phyloP scores from a whole-genome alignment of 2,113 vertebrate genomes.

The Ochotona princeps region DNA sequence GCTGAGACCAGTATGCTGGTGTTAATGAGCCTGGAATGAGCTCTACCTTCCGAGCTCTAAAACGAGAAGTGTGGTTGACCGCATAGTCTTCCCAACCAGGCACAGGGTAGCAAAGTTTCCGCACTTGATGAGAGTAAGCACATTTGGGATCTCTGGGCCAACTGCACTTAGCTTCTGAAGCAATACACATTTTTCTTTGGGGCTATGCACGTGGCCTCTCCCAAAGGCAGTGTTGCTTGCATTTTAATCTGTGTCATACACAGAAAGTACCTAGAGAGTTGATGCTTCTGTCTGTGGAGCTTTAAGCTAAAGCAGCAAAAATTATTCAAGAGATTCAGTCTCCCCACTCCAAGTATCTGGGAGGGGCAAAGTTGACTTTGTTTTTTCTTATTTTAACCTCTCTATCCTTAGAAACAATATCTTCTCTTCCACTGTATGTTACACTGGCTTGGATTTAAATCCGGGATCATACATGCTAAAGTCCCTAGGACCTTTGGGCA shows the following conservation, averaged over 20 bases:
- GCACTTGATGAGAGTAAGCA: not conserved
- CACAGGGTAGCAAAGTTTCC: conserved; percentile 63
- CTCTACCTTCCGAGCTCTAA: conserved; percentile 56
- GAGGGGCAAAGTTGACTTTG: not conserved
- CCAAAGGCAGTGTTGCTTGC: conserved; percentile 32
- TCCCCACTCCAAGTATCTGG: not conserved
- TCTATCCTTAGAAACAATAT: not conserved
- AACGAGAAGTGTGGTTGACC: conserved; percentile 66
- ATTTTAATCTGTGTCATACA: conserved; percentile 52
- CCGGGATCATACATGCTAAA: not conserved
- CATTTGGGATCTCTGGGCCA: conserved; percentile 21
- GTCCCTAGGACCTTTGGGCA: not conserved
- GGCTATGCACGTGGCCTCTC: not conserved
- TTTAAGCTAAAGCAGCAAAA: not conserved
- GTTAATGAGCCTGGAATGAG: conserved; percentile 62
- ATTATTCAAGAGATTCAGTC: not conserved
- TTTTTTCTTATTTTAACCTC: not conserved
- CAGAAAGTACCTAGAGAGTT: not conserved
- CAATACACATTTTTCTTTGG: conserved; percentile 20
- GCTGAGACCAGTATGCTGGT: conserved; percentile 48
- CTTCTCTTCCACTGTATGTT: not conserved
- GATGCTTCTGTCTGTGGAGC: not conserved
- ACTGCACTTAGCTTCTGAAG: not conserved
- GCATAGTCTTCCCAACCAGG: conserved; percentile 56
- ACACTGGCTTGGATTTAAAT: conserved; percentile 64